A percentile compares a stretch with the other conserved stretches of the same genome.
phyloP scores from a whole-genome alignment of 2,797 vertebrate species.

The Brotula barbata region DNA sequence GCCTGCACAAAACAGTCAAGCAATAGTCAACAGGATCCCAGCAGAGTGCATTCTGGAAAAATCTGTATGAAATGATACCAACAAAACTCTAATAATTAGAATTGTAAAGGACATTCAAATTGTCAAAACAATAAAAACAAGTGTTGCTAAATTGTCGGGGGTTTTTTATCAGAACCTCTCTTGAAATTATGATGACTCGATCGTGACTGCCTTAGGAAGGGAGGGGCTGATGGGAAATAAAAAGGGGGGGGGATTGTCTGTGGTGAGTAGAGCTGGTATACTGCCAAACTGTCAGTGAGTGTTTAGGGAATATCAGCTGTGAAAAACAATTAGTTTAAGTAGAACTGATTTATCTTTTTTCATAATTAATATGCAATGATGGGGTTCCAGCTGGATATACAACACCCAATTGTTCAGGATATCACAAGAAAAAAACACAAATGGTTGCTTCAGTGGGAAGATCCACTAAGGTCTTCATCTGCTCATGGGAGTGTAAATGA shows the following conservation, averaged over 20 bases:
- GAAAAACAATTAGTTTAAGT: conserved; percentile 52
- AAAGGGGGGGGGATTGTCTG: conserved; percentile 53
- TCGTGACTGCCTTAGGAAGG: conserved; percentile 20
- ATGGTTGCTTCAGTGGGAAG: too few species aligned
- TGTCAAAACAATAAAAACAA: too few species aligned
- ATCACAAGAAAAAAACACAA: too few species aligned
- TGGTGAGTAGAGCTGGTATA: conserved; percentile 40
- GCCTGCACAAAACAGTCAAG: too few species aligned
- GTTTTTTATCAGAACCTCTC: too few species aligned
- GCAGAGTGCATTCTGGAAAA: too few species aligned
- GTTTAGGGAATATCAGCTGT: conserved; percentile 48
- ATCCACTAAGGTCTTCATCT: too few species aligned
- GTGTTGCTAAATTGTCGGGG: too few species aligned
- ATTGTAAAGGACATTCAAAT: too few species aligned
- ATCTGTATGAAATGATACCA: too few species aligned
- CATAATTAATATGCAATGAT: conserved; percentile 27
- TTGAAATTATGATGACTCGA: conserved; percentile 19
- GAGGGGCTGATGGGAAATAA: conserved; percentile 29
- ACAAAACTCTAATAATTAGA: too few species aligned
- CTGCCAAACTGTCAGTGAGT: conserved; percentile 51
- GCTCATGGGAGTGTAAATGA: background rate
- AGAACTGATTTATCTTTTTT: conserved; percentile 39
- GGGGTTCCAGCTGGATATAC: conserved; percentile 36
- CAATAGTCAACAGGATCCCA: too few species aligned
- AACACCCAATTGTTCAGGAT: conserved; percentile 15